Evolutionary conservation across 2,888 invertebrate genomes (phyloP).

Genomic region (Campoletis raptor): DNA sequence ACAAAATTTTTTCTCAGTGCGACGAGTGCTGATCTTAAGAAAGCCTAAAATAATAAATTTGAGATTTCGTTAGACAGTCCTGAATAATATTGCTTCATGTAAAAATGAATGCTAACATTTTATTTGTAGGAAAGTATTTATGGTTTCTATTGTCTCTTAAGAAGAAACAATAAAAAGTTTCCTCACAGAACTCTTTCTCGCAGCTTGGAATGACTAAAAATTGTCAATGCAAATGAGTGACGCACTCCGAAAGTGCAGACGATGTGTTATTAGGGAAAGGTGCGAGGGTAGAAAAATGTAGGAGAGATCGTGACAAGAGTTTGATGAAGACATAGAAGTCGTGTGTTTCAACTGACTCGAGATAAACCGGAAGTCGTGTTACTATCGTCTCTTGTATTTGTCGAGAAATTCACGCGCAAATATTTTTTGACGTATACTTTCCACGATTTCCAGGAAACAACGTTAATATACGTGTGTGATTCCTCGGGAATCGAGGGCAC

Average conservation of each 20-base stretch:
- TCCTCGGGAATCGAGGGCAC: slow-evolving; percentile 75
- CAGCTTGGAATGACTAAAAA: neutral
- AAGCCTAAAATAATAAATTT: no score
- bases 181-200: neutral
- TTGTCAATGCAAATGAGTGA: neutral
- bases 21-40: no score
- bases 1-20: no score
- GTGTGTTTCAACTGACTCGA: neutral
- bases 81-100: no score
- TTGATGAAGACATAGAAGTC: slow-evolving; percentile 37
- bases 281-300: slow-evolving; percentile 15
- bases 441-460: slow-evolving; percentile 71
- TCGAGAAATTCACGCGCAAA: slow-evolving; percentile 30
- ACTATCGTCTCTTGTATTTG: slow-evolving; percentile 12
- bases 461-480: slow-evolving; percentile 63
- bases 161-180: neutral
- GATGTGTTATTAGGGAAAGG: slow-evolving; percentile 12
- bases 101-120: no score
- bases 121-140: no score
- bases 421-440: slow-evolving; percentile 68
- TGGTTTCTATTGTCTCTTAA: neutral
- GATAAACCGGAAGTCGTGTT: slow-evolving; percentile 59
- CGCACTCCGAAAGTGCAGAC: neutral
- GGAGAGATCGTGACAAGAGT: slow-evolving; percentile 43
- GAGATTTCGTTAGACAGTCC: no score